A percentile compares a stretch with the other conserved stretches of the same genome.
Evolutionary conservation across 2,797 vertebrate species (phyloP).

Genomic region (Sciurus vulgaris): DNA sequence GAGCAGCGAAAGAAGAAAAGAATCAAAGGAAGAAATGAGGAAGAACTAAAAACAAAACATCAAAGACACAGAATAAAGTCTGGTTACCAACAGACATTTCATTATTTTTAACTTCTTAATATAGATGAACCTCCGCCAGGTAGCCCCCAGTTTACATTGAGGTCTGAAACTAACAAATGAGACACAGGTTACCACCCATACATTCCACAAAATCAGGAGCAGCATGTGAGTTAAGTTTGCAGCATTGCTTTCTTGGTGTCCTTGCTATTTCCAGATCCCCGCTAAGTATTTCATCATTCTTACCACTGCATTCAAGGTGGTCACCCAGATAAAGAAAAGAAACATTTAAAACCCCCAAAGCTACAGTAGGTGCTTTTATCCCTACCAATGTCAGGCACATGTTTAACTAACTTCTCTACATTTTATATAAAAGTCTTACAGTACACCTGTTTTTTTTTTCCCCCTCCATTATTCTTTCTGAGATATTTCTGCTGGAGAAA

Average conservation of each 20-base stretch:
- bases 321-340: conserved; percentile 30
- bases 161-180: background rate
- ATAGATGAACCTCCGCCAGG: background rate
- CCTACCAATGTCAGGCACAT: background rate
- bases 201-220: conserved; percentile 6
- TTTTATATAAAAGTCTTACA: background rate
- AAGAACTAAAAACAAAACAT: background rate
- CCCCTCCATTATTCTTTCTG: background rate
- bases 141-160: background rate
- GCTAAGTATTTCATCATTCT: background rate
- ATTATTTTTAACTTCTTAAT: background rate
- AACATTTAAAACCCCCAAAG: conserved; percentile 7
- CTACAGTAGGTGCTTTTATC: background rate
- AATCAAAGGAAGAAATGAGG: background rate
- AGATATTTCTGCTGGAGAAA: background rate
- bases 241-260: background rate
- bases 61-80: background rate
- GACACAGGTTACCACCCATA: background rate
- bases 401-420: background rate
- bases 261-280: background rate
- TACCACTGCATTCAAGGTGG: background rate
- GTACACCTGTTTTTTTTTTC: background rate
- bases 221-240: background rate
- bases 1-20: background rate
- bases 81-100: background rate